Percentiles rank a stretch among this genome's conserved stretches.
Conservation (phyloP, 2,888 invertebrate genomes). For the Seira sanloemensis region DNA sequence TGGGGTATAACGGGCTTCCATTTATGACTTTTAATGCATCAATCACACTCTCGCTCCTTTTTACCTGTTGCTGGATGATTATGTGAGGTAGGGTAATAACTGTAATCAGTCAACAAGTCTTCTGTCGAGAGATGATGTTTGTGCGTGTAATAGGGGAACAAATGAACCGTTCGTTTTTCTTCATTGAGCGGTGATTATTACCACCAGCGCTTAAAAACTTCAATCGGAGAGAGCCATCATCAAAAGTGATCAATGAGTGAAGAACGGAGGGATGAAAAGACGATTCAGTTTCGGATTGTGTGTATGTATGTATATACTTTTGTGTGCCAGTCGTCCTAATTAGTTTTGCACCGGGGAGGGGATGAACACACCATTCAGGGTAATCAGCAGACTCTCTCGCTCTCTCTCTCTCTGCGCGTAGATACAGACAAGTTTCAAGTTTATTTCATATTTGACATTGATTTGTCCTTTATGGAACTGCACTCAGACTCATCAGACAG, state of each 20-base stretch:
- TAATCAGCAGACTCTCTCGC: not conserved
- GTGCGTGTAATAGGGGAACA: not conserved
- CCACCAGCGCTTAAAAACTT: too few relatives aligned
- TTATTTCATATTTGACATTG: not conserved
- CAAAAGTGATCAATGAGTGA: not conserved
- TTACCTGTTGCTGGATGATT: not conserved
- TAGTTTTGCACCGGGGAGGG: not conserved
- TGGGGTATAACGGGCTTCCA: conserved; percentile 24
- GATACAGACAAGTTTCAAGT: too few relatives aligned
- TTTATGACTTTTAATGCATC: conserved; percentile 19
- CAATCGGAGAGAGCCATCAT: too few relatives aligned
- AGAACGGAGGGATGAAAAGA: not conserved
- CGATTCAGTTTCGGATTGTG: not conserved
- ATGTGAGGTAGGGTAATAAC: conserved; percentile 34
- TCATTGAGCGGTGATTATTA: not conserved
- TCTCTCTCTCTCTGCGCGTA: not conserved
- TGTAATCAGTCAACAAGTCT: conserved; percentile 43
- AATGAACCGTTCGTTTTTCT: conserved; percentile 29
- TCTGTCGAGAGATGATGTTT: not conserved
- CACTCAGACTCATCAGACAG: too few relatives aligned
- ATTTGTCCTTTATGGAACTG: not conserved
- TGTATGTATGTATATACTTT: too few relatives aligned
- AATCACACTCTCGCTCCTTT: conserved; percentile 17
- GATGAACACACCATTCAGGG: not conserved
- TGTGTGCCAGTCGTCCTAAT: not conserved